A percentile compares a stretch with the other conserved stretches of the same genome.
These are phyloP conservation scores for Microtus pennsylvanicus DNA, from an alignment of 2,113 vertebrate species.

Conservation along the genomic window DNA sequence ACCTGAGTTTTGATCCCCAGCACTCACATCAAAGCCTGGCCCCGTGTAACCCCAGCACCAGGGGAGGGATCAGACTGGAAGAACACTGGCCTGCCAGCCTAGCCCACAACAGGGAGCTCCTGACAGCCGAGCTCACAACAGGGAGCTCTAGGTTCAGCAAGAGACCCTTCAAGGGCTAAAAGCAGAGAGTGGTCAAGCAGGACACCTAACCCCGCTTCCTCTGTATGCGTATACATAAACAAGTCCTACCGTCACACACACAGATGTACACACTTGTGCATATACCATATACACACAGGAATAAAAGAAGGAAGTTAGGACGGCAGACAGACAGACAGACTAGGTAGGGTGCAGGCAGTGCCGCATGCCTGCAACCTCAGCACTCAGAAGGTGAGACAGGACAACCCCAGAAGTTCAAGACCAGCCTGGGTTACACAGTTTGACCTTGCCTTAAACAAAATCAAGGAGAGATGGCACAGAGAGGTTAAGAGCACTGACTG, in stretches of 20 bases:
- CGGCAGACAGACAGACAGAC: not conserved
- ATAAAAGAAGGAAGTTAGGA: not conserved
- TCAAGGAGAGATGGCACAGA: no score
- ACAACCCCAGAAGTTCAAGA: not conserved
- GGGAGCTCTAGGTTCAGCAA: not conserved
- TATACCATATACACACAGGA: not conserved
- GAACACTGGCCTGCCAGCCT: not conserved
- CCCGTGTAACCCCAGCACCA: not conserved
- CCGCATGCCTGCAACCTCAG: not conserved
- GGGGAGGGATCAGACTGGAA: not conserved
- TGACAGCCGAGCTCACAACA: not conserved
- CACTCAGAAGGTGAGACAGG: not conserved
- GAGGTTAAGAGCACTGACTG: no score
- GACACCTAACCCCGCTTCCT: no score
- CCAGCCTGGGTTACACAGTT: not conserved
- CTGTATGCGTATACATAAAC: not conserved
- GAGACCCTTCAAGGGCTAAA: not conserved
- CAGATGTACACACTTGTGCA: not conserved
- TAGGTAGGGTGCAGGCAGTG: not conserved
- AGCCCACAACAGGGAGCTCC: not conserved
- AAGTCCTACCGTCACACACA: not conserved
- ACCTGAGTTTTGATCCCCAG: not conserved
- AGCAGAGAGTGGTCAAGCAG: no score
- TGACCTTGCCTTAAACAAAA: not conserved
- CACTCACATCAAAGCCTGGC: not conserved